These are phyloP conservation scores for Bombus difficillimus DNA, from an alignment of 1,140 invertebrate species.

Conservation along the genomic window DNA sequence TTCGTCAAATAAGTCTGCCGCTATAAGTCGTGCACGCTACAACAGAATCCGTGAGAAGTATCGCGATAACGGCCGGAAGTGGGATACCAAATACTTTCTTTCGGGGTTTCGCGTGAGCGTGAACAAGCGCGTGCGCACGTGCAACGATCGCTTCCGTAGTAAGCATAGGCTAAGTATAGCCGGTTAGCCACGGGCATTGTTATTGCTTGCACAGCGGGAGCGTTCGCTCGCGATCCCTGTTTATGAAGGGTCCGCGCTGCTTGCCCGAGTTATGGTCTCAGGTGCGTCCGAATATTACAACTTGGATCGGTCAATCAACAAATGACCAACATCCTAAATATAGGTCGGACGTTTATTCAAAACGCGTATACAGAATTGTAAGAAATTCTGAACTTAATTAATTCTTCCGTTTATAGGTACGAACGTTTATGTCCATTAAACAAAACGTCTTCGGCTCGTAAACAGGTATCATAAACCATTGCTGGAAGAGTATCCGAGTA, in stretches of 20 bases:
- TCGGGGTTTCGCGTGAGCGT: slow-evolving; percentile 45
- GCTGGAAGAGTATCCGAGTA: background rate
- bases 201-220: slow-evolving; percentile 74
- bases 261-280: slow-evolving; percentile 75
- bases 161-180: slow-evolving; percentile 75
- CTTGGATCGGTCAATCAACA: slow-evolving; percentile 63
- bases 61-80: slow-evolving; percentile 64
- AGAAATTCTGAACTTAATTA: background rate
- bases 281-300: slow-evolving; percentile 75
- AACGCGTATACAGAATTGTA: background rate
- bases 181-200: slow-evolving; percentile 76
- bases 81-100: slow-evolving; percentile 59
- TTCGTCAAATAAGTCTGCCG: slow-evolving; percentile 21
- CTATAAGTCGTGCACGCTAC: slow-evolving; percentile 39
- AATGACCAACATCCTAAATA: slow-evolving; percentile 49
- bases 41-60: slow-evolving; percentile 30
- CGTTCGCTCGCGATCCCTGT: slow-evolving; percentile 72
- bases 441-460: background rate
- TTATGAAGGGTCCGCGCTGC: slow-evolving; percentile 73
- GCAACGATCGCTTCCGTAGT: slow-evolving; percentile 64
- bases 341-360: background rate
- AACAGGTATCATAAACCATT: background rate
- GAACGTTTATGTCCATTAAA: background rate
- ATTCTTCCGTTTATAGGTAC: background rate
- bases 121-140: slow-evolving; percentile 64